Evolutionary conservation across 2,888 invertebrate species (phyloP).

Genomic region (Copidosoma aretas): DNA sequence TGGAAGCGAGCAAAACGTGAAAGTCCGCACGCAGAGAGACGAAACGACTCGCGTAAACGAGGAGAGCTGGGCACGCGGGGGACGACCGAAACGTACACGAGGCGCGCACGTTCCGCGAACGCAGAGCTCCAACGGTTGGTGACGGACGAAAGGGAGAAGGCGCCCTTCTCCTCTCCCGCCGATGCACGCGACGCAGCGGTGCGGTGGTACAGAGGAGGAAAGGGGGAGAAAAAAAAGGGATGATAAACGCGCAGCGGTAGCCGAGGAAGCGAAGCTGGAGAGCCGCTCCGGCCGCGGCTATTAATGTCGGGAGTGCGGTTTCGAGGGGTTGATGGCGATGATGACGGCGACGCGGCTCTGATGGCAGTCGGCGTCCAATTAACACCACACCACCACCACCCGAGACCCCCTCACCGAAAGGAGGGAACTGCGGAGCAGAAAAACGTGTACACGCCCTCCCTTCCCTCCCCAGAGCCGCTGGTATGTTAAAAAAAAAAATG

Average conservation of each 20-base stretch:
- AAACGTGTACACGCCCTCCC: not conserved
- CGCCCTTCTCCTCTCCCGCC: too few species aligned
- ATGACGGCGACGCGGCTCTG: not conserved
- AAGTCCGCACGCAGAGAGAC: too few species aligned
- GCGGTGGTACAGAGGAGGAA: not conserved
- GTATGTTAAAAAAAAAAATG: too few species aligned
- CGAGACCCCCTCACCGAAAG: not conserved
- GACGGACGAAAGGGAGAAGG: not conserved
- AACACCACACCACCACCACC: conserved; percentile 12
- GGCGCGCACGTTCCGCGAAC: too few species aligned
- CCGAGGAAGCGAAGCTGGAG: not conserved
- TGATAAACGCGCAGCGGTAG: conserved; percentile 10
- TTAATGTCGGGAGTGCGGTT: conserved; percentile 19
- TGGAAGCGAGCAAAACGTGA: too few species aligned
- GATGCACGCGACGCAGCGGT: too few species aligned
- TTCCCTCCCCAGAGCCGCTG: not conserved
- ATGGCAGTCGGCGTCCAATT: conserved; percentile 23
- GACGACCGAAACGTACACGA: not conserved
- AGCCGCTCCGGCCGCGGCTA: conserved; percentile 8
- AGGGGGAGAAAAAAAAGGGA: not conserved
- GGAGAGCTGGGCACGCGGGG: too few species aligned
- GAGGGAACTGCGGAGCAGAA: not conserved
- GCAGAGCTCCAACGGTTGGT: too few species aligned
- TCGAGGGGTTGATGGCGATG: conserved; percentile 2
- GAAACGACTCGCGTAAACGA: not conserved